phyloP scores from a whole-genome alignment of 2,888 invertebrate genomes.

The Apamea sordens region DNA sequence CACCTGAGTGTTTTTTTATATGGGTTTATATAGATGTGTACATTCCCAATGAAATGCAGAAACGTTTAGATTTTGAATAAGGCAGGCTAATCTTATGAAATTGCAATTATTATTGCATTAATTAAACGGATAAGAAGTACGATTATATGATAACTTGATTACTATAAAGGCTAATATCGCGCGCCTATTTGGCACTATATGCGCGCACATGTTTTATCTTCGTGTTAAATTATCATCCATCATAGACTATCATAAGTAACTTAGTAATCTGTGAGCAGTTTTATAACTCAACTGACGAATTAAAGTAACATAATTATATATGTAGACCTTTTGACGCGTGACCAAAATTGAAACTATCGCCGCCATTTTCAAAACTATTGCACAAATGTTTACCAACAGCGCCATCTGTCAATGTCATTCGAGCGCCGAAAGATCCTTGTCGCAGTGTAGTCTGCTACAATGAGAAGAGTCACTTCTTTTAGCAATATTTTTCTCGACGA shows the following conservation, averaged over 20 bases:
- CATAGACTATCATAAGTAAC: not conserved
- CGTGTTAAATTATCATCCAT: not conserved
- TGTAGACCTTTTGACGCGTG: not conserved
- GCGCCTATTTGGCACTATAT: not conserved
- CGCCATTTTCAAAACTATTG: not conserved
- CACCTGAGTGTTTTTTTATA: not conserved
- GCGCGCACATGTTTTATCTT: not conserved
- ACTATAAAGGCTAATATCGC: not conserved
- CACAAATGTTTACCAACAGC: not conserved
- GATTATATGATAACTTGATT: not conserved
- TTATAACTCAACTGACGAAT: not conserved
- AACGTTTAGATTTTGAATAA: not conserved
- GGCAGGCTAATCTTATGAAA: not conserved
- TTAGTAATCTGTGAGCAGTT: not conserved
- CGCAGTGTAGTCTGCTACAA: not conserved
- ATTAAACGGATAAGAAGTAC: not conserved
- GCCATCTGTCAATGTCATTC: not conserved
- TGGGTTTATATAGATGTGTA: constrained; percentile 11
- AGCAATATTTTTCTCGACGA: not conserved
- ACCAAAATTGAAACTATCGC: not conserved
- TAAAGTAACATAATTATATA: not conserved
- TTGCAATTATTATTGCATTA: not conserved
- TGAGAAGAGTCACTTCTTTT: too few relatives aligned
- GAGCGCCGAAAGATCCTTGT: not conserved
- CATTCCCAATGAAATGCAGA: constrained; percentile 35